phyloP scores from a whole-genome alignment of 2,113 vertebrate genomes.

The Notechis scutatus region DNA sequence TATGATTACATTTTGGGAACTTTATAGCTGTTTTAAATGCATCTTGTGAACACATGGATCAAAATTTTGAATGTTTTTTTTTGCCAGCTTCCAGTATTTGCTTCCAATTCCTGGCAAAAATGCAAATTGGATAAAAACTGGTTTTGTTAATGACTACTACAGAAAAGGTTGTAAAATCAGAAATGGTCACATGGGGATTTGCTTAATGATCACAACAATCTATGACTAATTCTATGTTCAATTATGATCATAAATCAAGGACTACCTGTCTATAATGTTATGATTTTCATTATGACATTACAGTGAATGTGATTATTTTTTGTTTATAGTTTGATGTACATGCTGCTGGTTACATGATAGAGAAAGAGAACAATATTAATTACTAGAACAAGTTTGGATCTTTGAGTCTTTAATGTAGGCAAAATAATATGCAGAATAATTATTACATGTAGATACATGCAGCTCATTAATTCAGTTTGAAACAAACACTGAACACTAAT shows the following conservation, averaged over 20 bases:
- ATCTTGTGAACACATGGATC: too few relatives aligned
- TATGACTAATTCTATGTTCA: too few relatives aligned
- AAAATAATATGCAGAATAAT: constrained; percentile 43
- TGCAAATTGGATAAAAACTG: too few relatives aligned
- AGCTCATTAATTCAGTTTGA: neutral
- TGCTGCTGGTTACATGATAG: neutral
- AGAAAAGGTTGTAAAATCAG: too few relatives aligned
- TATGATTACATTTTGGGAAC: neutral
- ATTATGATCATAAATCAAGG: too few relatives aligned
- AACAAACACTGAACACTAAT: neutral
- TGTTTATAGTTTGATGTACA: neutral
- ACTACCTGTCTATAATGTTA: neutral
- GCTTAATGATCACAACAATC: too few relatives aligned
- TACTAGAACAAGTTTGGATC: constrained; percentile 27
- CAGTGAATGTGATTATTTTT: neutral
- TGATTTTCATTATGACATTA: neutral
- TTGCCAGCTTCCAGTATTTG: too few relatives aligned
- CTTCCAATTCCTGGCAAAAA: too few relatives aligned
- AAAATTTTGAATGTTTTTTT: too few relatives aligned
- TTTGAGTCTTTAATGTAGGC: neutral
- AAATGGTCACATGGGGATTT: too few relatives aligned
- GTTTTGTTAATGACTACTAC: too few relatives aligned
- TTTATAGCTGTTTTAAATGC: neutral
- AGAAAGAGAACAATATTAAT: constrained; percentile 32
- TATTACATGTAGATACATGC: constrained; percentile 36